Evolutionary conservation across 2,888 invertebrate genomes (phyloP).

Genomic region (Celastrina argiolus): DNA sequence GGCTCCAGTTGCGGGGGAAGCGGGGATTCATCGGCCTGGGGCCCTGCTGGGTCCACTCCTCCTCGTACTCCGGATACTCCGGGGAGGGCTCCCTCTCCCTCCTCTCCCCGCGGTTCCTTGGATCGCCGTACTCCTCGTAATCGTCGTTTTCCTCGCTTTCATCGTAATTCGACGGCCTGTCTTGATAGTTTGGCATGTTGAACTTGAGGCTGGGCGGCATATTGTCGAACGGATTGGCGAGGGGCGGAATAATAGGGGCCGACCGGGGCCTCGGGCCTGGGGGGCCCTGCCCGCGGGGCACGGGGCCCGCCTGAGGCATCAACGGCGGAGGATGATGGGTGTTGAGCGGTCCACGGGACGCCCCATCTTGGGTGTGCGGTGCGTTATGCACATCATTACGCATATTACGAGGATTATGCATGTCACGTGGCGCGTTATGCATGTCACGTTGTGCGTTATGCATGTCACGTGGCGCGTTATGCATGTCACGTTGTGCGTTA

Average conservation of each 20-base stretch:
- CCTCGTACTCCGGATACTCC: constrained; percentile 41
- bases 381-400: background rate
- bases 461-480: background rate
- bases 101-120: constrained; percentile 30
- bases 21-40: constrained; percentile 48
- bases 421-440: constrained; percentile 28
- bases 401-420: constrained; percentile 33
- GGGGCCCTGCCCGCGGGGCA: constrained; percentile 5
- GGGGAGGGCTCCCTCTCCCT: constrained; percentile 34
- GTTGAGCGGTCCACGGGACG: background rate
- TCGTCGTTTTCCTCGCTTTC: constrained; percentile 33
- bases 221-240: constrained; percentile 58
- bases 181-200: constrained; percentile 33
- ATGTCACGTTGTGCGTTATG: background rate
- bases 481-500: background rate
- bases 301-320: background rate
- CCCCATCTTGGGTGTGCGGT: background rate
- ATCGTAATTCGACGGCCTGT: constrained; percentile 26
- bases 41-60: constrained; percentile 43
- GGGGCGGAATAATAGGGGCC: constrained; percentile 47
- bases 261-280: constrained; percentile 16
- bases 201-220: constrained; percentile 53
- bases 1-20: constrained; percentile 65
- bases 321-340: background rate
- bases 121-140: constrained; percentile 35